Conservation (phyloP, 2,797 vertebrate species). For the Galagoides demidoff region DNA sequence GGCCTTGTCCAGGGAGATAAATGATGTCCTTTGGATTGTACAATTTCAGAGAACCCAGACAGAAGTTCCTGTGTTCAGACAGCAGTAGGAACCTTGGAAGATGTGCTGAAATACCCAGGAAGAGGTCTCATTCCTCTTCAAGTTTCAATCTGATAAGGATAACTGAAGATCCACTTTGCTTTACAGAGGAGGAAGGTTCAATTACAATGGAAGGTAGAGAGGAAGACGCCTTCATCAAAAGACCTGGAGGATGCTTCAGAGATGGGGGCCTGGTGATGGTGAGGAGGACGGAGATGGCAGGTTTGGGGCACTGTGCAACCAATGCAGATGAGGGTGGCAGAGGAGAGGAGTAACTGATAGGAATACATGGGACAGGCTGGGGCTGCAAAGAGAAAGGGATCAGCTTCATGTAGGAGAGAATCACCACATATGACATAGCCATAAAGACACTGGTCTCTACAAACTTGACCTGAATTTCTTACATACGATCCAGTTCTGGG, state of each 20-base stretch:
- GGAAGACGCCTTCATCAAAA: background rate
- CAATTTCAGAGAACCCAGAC: background rate
- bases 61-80: background rate
- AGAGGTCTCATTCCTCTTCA: background rate
- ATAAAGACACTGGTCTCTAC: background rate
- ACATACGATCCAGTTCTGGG: background rate
- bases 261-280: background rate
- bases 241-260: background rate
- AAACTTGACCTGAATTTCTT: slow-evolving; percentile 24
- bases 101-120: slow-evolving; percentile 1
- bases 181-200: background rate
- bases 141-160: background rate
- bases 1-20: background rate
- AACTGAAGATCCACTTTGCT: slow-evolving; percentile 21
- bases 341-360: background rate
- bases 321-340: background rate
- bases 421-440: slow-evolving; percentile 5
- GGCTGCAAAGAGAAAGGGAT: background rate
- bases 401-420: background rate
- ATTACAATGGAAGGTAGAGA: background rate
- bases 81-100: background rate
- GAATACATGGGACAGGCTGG: background rate
- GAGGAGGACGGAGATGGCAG: background rate
- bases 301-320: background rate
- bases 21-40: background rate